These are phyloP conservation scores for Myodes glareolus DNA, from an alignment of 2,113 vertebrate species.

Conservation along the genomic window DNA sequence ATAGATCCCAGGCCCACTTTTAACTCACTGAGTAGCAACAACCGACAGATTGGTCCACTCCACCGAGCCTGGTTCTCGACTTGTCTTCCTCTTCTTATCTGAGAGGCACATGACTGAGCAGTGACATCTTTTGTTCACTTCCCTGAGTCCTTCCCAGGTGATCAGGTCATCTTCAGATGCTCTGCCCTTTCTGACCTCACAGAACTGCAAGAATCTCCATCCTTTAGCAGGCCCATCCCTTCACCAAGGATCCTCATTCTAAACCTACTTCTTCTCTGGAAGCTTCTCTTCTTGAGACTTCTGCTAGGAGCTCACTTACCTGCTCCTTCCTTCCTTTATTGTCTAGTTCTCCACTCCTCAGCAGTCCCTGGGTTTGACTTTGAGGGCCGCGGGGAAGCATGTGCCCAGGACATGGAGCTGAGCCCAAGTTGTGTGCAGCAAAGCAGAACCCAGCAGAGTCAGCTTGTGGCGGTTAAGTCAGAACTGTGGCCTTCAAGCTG, in stretches of 20 bases:
- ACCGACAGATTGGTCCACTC: neutral
- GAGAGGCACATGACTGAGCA: neutral
- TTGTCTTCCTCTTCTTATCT: neutral
- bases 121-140: neutral
- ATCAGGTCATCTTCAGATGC: neutral
- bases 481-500: neutral
- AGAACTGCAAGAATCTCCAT: neutral
- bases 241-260: neutral
- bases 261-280: neutral
- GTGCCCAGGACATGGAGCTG: neutral
- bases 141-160: neutral
- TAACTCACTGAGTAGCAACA: neutral
- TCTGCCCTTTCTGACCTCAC: neutral
- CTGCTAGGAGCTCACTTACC: neutral
- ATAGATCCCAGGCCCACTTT: neutral
- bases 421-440: neutral
- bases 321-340: neutral
- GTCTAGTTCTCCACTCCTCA: neutral
- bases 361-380: neutral
- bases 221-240: neutral
- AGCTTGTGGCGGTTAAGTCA: neutral
- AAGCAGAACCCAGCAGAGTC: neutral
- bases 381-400: neutral
- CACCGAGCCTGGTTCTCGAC: neutral
- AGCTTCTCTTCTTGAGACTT: neutral